Evolutionary conservation across 2,113 vertebrate genomes (phyloP).

Genomic region (Prolemur simus): DNA sequence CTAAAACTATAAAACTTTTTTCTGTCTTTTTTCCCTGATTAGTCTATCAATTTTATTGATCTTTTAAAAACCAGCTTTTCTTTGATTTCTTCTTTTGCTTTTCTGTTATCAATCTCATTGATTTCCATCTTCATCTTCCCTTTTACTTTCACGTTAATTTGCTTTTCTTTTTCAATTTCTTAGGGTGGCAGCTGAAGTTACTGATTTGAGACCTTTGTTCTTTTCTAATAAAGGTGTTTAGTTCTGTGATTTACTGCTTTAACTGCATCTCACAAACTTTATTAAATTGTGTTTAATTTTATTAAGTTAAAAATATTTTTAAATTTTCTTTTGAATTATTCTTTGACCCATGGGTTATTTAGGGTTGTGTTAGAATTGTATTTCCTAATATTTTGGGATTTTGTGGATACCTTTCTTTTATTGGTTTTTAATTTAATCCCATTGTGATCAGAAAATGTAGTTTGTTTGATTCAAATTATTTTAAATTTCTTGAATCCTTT

Average conservation of each 20-base stretch:
- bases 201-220: neutral
- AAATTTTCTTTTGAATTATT: neutral
- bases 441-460: neutral
- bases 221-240: neutral
- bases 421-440: slow-evolving; percentile 21
- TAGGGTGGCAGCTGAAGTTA: neutral
- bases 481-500: neutral
- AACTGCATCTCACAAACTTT: neutral
- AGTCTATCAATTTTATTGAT: neutral
- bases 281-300: slow-evolving; percentile 14
- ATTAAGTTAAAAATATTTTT: neutral
- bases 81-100: neutral
- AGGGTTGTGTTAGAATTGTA: neutral
- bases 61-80: neutral
- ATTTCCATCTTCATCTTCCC: neutral
- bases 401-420: neutral
- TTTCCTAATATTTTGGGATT: neutral
- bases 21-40: neutral
- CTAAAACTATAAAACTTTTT: neutral
- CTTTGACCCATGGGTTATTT: neutral
- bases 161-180: neutral
- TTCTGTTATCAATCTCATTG: neutral
- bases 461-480: neutral
- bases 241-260: neutral
- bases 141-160: neutral